Evolutionary conservation across 2,113 vertebrate genomes (phyloP).

Genomic region (Catharus bicknelli): DNA sequence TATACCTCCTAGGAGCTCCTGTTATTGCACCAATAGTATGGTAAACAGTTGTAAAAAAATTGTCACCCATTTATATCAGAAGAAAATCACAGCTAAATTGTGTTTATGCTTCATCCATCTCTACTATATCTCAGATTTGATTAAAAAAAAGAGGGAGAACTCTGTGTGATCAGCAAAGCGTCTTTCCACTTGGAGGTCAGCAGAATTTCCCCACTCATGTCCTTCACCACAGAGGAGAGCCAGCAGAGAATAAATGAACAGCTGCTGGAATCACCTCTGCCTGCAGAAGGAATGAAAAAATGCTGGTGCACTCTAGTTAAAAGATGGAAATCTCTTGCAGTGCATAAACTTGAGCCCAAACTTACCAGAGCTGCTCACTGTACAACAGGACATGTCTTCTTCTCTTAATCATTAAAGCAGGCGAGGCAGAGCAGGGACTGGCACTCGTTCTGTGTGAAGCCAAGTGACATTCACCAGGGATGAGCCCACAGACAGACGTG

Average conservation of each 20-base stretch:
- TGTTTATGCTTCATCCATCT: neutral
- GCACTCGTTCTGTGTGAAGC: neutral
- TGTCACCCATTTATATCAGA: neutral
- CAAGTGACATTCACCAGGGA: neutral
- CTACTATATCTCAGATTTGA: neutral
- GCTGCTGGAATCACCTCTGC: neutral
- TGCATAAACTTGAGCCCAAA: neutral
- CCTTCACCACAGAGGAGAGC: neutral
- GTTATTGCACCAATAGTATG: neutral
- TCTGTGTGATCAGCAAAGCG: neutral
- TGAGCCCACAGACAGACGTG: rapidly evolving
- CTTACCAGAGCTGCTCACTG: neutral
- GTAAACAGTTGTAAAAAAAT: neutral
- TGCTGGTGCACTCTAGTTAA: neutral
- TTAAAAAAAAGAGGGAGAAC: neutral
- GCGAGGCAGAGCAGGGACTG: neutral
- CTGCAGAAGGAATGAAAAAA: neutral
- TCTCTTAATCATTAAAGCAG: neutral
- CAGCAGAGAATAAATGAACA: neutral
- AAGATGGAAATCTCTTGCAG: neutral
- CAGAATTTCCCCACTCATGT: neutral
- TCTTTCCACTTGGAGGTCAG: neutral
- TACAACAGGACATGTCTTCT: neutral
- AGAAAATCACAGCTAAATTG: neutral
- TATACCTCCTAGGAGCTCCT: neutral